Conservation (phyloP, 2,888 invertebrate genomes). For the Omphaloscelis lunosa region DNA sequence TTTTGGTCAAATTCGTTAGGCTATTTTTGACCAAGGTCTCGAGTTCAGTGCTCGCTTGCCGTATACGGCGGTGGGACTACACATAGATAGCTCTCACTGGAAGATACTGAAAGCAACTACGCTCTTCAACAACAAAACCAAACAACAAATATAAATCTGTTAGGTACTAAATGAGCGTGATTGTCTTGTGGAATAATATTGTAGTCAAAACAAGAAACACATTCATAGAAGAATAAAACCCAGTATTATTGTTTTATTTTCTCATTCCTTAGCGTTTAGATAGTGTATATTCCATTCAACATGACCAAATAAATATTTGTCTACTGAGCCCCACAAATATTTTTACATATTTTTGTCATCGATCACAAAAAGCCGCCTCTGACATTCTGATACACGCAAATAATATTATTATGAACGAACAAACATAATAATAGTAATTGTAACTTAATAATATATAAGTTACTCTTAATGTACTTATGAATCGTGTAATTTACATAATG, state of each 20-base stretch:
- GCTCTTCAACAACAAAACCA: background rate
- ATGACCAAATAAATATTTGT: slow-evolving; percentile 42
- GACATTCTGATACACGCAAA: slow-evolving; percentile 33
- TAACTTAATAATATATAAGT: slow-evolving; percentile 51
- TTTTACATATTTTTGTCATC: slow-evolving; percentile 33
- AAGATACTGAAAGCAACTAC: slow-evolving; percentile 21
- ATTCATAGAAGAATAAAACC: slow-evolving; percentile 2
- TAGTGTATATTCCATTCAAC: slow-evolving; percentile 25
- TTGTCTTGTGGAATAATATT: background rate
- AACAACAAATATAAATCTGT: background rate
- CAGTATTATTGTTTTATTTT: slow-evolving; percentile 18
- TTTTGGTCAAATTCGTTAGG: slow-evolving; percentile 82
- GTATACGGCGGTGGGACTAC: slow-evolving; percentile 72
- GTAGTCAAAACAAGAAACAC: background rate
- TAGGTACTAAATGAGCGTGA: background rate
- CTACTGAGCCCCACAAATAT: slow-evolving; percentile 37
- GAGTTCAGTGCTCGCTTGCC: slow-evolving; percentile 82
- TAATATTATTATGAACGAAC: slow-evolving; percentile 33
- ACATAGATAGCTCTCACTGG: slow-evolving; percentile 53
- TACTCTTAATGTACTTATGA: slow-evolving; percentile 50
- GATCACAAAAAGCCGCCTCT: slow-evolving; percentile 25
- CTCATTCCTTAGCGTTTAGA: slow-evolving; percentile 27
- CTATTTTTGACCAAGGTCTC: slow-evolving; percentile 84
- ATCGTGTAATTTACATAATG: slow-evolving; percentile 48
- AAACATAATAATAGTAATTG: slow-evolving; percentile 50